phyloP scores from a whole-genome alignment of 2,888 invertebrate species.

The Euplagia quadripunctaria region DNA sequence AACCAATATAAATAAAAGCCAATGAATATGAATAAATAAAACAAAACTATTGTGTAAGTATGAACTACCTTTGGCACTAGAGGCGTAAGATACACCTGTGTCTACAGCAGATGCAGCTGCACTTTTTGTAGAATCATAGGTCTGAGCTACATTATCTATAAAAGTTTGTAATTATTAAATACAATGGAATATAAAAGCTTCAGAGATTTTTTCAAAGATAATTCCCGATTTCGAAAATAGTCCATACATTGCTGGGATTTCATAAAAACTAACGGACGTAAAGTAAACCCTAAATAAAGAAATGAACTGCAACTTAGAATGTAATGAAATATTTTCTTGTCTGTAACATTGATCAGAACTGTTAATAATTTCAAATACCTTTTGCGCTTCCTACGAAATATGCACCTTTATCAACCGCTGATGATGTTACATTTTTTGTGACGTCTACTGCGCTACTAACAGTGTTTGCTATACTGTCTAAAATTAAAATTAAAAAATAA shows the following conservation, averaged over 20 bases:
- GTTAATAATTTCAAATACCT: constrained; percentile 25
- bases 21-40: not conserved
- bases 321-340: too few relatives aligned
- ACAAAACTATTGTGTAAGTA: not conserved
- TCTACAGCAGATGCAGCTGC: constrained; percentile 57
- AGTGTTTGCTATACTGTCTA: constrained; percentile 58
- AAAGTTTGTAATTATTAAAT: constrained; percentile 20
- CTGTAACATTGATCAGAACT: too few relatives aligned
- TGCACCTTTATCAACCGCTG: constrained; percentile 34
- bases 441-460: constrained; percentile 57
- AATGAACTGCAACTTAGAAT: too few relatives aligned
- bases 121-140: constrained; percentile 54
- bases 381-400: constrained; percentile 31
- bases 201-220: too few relatives aligned
- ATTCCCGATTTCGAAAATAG: too few relatives aligned
- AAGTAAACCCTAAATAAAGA: too few relatives aligned
- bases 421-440: constrained; percentile 45
- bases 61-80: constrained; percentile 64
- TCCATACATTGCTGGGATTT: too few relatives aligned
- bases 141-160: constrained; percentile 67
- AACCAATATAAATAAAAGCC: not conserved
- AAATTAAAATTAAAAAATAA: constrained; percentile 6
- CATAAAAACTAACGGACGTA: too few relatives aligned
- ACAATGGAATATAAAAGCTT: too few relatives aligned
- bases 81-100: constrained; percentile 62